phyloP scores from a whole-genome alignment of 2,797 vertebrate species.

The Gymnoscopelus microlampas region DNA sequence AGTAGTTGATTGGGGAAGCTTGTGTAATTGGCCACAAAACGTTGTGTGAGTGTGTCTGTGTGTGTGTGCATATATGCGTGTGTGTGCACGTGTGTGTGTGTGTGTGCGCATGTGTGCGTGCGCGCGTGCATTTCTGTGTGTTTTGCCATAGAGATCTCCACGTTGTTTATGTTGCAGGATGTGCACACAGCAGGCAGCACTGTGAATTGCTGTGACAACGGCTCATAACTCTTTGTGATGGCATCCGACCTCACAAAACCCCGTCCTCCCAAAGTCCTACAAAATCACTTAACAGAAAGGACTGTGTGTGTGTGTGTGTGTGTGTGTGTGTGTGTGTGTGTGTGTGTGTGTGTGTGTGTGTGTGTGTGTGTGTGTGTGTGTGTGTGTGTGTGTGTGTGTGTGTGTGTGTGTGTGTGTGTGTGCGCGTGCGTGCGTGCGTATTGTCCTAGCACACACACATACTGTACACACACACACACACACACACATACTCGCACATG shows the following conservation, averaged over 20 bases:
- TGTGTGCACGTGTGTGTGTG: neutral
- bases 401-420: slow-evolving; percentile 12
- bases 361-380: slow-evolving; percentile 18
- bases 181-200: no score
- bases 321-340: slow-evolving; percentile 1
- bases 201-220: no score
- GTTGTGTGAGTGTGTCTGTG: neutral
- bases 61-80: neutral
- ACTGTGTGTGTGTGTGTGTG: neutral
- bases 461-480: neutral
- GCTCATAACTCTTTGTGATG: no score
- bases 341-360: slow-evolving; percentile 1
- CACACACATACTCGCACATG: slow-evolving; percentile 11
- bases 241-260: no score
- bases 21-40: neutral
- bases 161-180: no score
- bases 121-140: neutral
- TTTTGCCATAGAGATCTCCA: neutral
- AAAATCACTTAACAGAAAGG: no score
- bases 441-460: no score
- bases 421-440: no score
- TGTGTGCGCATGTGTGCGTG: neutral
- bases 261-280: no score
- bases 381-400: slow-evolving; percentile 54
- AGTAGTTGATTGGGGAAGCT: no score